Evolutionary conservation across 2,797 vertebrate genomes (phyloP).

Genomic region (Streptopelia turtur): DNA sequence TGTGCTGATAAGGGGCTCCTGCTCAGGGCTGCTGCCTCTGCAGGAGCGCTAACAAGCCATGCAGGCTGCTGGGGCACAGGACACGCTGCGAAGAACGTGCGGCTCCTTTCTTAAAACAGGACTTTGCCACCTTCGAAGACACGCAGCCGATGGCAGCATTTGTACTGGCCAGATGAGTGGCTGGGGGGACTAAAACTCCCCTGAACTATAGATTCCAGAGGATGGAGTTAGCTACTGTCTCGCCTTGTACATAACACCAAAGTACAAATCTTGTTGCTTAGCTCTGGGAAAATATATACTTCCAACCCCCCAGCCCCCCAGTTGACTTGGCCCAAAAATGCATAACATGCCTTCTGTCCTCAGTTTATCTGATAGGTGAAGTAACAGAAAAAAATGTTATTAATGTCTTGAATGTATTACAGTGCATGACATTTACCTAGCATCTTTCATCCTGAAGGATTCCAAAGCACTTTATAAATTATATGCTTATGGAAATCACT

Average conservation of each 20-base stretch:
- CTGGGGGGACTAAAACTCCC: background rate
- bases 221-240: background rate
- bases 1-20: background rate
- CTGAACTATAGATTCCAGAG: background rate
- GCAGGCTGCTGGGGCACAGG: background rate
- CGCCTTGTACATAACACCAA: background rate
- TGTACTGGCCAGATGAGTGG: background rate
- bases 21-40: background rate
- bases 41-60: background rate
- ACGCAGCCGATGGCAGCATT: background rate
- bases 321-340: background rate
- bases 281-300: background rate
- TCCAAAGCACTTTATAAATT: constrained; percentile 41
- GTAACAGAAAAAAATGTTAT: background rate
- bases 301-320: no score
- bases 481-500: background rate
- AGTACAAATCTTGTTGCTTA: background rate
- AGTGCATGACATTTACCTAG: background rate
- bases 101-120: background rate
- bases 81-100: background rate
- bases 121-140: background rate
- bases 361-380: constrained; percentile 13
- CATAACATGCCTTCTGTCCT: background rate
- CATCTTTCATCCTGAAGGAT: constrained; percentile 47
- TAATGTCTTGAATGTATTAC: constrained; percentile 1